Base-by-base conservation (phyloP, 2,113 vertebrate genomes). In the Petroica traversi region DNA sequence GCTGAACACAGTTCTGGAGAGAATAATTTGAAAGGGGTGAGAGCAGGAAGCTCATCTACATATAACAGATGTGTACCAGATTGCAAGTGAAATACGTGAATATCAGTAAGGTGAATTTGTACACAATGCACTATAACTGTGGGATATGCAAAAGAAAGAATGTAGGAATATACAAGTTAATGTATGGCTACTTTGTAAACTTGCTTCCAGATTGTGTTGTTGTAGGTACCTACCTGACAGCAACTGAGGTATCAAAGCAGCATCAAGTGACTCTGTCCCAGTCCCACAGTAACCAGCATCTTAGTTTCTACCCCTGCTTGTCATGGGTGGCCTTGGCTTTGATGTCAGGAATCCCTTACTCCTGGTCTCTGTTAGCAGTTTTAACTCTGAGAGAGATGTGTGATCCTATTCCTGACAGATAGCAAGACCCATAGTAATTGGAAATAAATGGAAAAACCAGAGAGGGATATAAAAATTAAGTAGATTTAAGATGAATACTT, bases 31-130 rank as follows among this genome's bases (percentile, higher is more conserved):
- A 54, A 94, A 83, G 52, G 9, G 15, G n/a, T 83, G 43, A 81
- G n/a, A 95, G 59, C 61, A 84, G 92, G 64, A 93, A 88, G 36
- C 52, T 91, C 48, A 66, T 88, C 25, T 91, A 40, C 26, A 15
- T 67, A 14, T 22, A 73, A 64, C 76, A 92, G 43, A 91, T 84
- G 83, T 6, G 0, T 54, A 76, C 38, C 34, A 92, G 49, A 71
- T 22, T 88, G 63, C 55, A 80, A 85, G n/a, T 62, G 41, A 83
- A 72, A 61, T 69, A 73, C 8, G 43, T 40, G 11, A 58, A 18
- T 92, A 36, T 59, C 68, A 74, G 9, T 67, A 84, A 85, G 40
- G 40, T 84, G 43, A 34, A 75, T 90, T 90, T 83, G 67, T 54
- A 74, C 62, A 69, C 46, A 79, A 26, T 54, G 34, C 19, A 28